Conservation (phyloP, 2,797 vertebrate genomes). For the Coreius guichenoti region DNA sequence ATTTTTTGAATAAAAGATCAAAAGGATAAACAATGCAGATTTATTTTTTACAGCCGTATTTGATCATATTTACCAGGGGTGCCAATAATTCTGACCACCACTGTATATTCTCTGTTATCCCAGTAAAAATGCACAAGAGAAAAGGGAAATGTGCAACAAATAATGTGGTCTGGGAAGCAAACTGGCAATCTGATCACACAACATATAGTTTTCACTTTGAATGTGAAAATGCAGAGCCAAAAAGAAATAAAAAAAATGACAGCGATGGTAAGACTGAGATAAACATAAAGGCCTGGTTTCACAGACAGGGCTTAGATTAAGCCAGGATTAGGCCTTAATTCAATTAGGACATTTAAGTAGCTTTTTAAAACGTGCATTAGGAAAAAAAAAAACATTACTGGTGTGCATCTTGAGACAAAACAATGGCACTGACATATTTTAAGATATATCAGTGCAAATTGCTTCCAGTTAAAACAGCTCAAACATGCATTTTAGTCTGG, state of each 20-base stretch:
- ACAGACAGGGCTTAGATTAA: neutral
- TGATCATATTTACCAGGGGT: too few relatives aligned
- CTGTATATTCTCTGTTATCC: neutral
- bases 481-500: neutral
- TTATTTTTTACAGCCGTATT: too few relatives aligned
- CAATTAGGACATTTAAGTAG: neutral
- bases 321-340: too few relatives aligned
- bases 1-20: too few relatives aligned
- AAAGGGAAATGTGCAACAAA: neutral
- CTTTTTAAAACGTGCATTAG: neutral
- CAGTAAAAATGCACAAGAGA: neutral
- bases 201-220: neutral
- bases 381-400: neutral
- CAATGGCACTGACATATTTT: neutral
- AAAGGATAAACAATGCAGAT: too few relatives aligned
- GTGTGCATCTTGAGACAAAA: neutral
- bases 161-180: neutral
- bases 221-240: neutral
- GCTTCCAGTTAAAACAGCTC: neutral
- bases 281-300: neutral
- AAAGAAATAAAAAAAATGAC: neutral
- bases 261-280: neutral
- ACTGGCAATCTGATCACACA: neutral
- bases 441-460: neutral
- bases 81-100: too few relatives aligned